Base-by-base conservation (phyloP, 2,113 vertebrate genomes). In the Lamprologus lemairii region DNA sequence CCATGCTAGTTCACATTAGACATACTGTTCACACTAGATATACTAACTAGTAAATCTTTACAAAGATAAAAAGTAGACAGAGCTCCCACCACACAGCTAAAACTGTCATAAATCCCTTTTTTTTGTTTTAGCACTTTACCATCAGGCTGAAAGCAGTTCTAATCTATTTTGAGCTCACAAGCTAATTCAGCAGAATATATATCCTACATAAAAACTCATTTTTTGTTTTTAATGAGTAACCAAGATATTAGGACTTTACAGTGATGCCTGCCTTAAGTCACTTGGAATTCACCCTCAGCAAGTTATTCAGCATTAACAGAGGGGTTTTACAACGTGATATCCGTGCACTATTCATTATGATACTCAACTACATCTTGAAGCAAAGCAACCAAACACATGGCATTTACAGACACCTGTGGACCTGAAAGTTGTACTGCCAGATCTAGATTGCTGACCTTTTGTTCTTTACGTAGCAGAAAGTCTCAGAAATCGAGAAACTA, bases 261-360 rank as follows among this genome's bases (percentile, higher is more conserved):
- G 17, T 19, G 58, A 65, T 37, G 1, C 60, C 33, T 65, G 7
- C 53, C 0, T 65, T n/a, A 5, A n/a, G 0, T 7, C 1, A 1
- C 31, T 65, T 35, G 9, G 6, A 65, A 37, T 65, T 65, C 60
- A 37, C 9, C 17, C 6, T 65, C 17, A 37, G 4, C 17, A 35
- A 37, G 63, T n/a, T n/a, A 21, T 68, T 68, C 17, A 65, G 17
- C 10, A 35, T 63, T 19, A 63, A 33, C 6, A 35, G 9, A 7
- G 31, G 17, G 17, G 4, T 35, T 19, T n/a, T 65, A 35, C 17
- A 65, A 19, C 0, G 6, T n/a, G 17, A n/a, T 65, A 35, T 35
- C 16, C 0, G 0, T 5, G 17, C 9, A 63, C 58, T 19, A 63
- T 63, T 63, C 31, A 35, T 35, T 63, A 33, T 63, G 28, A 33